Evolutionary conservation across 2,113 vertebrate genomes (phyloP).

Genomic region (Motacilla tschutschensis): DNA sequence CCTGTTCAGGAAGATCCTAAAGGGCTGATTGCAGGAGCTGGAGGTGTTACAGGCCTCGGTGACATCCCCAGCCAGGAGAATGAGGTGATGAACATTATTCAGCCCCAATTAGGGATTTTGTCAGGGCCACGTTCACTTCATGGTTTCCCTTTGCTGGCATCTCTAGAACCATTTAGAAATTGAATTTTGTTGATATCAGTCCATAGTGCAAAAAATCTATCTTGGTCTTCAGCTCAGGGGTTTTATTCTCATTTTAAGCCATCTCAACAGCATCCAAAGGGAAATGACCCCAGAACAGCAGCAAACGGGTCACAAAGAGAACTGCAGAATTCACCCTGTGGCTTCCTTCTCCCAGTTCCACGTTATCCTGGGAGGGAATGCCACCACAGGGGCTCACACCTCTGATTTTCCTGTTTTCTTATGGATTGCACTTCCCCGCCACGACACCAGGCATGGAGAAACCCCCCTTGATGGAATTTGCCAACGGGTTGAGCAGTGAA

Average conservation of each 20-base stretch:
- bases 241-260: background rate
- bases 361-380: background rate
- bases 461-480: conserved; percentile 28
- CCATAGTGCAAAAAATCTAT: background rate
- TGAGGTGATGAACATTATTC: background rate
- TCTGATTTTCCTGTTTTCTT: background rate
- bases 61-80: background rate
- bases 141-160: background rate
- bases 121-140: background rate
- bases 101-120: background rate
- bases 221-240: background rate
- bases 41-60: background rate
- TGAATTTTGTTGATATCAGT: background rate
- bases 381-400: background rate
- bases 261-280: background rate
- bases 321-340: rapidly evolving
- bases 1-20: background rate
- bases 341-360: background rate
- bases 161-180: background rate
- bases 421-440: background rate
- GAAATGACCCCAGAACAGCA: background rate
- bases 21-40: background rate
- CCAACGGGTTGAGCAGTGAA: conserved; percentile 46
- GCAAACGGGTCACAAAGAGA: background rate
- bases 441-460: background rate